Evolutionary conservation across 2,797 vertebrate species (phyloP).

Genomic region (Muscicapa striata): DNA sequence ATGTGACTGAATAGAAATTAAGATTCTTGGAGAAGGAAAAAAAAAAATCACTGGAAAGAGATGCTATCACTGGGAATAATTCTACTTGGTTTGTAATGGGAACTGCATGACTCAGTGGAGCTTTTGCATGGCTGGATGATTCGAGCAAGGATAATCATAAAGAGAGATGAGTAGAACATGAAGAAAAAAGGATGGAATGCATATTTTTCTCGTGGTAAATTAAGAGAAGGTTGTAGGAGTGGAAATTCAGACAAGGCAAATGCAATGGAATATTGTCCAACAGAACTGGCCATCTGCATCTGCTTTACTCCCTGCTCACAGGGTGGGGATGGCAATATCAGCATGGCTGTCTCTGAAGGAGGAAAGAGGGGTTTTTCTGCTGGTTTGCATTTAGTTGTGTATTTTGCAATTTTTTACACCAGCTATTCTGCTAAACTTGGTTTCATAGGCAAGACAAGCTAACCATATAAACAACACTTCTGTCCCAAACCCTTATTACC

Average conservation of each 20-base stretch:
- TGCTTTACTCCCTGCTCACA: neutral
- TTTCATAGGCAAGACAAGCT: constrained; percentile 75
- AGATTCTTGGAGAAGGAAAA: neutral
- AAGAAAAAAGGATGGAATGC: constrained; percentile 13
- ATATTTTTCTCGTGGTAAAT: constrained; percentile 49
- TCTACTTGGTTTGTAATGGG: constrained; percentile 22
- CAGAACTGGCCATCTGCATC: constrained; percentile 10
- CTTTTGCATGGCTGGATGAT: constrained; percentile 47
- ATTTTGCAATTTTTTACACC: constrained; percentile 65
- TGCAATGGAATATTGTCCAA: neutral
- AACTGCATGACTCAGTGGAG: constrained; percentile 36
- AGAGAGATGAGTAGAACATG: constrained; percentile 23
- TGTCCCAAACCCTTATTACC: constrained; percentile 71
- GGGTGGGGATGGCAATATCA: neutral
- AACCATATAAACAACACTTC: constrained; percentile 68
- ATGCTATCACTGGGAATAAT: constrained; percentile 32
- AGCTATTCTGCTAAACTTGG: constrained; percentile 61
- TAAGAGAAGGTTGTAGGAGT: constrained; percentile 26
- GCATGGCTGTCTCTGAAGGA: neutral
- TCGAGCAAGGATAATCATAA: constrained; percentile 47
- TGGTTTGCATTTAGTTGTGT: constrained; percentile 63
- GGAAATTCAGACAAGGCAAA: constrained; percentile 23
- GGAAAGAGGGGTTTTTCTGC: neutral
- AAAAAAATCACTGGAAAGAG: neutral
- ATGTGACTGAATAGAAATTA: neutral